Conservation (phyloP, 2,113 vertebrate genomes). For the Tachycineta bicolor region DNA sequence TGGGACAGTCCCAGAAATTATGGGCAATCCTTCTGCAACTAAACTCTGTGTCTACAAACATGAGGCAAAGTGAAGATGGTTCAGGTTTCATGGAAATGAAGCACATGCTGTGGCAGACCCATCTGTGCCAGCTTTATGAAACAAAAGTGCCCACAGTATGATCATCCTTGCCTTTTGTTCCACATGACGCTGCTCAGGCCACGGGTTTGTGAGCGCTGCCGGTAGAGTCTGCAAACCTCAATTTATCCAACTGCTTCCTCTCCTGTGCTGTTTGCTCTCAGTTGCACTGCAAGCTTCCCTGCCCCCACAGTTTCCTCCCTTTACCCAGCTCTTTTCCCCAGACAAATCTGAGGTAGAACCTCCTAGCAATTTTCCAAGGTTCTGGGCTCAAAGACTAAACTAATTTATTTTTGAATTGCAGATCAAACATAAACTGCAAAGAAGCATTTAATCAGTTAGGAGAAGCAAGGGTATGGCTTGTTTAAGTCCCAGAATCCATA, state of each 20-base stretch:
- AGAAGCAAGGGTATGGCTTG: constrained; percentile 58
- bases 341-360: constrained; percentile 4
- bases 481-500: constrained; percentile 61
- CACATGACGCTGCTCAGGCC: neutral
- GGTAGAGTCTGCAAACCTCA: neutral
- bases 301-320: neutral
- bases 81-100: constrained; percentile 53
- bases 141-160: constrained; percentile 60
- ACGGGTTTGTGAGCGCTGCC: constrained; percentile 2
- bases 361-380: constrained; percentile 55
- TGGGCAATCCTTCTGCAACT: neutral
- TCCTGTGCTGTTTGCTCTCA: neutral
- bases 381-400: constrained; percentile 56
- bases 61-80: constrained; percentile 57
- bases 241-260: neutral
- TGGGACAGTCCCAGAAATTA: constrained; percentile 24
- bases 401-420: constrained; percentile 59
- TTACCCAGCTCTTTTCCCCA: neutral
- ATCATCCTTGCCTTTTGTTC: constrained; percentile 66
- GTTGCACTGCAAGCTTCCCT: neutral
- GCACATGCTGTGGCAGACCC: constrained; percentile 52
- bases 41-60: constrained; percentile 6
- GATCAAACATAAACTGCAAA: constrained; percentile 42
- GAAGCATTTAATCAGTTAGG: constrained; percentile 65
- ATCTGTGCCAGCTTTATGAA: constrained; percentile 63